These are phyloP conservation scores for Crypturellus tataupa DNA, from an alignment of 2,797 vertebrate genomes.

Conservation along the genomic window DNA sequence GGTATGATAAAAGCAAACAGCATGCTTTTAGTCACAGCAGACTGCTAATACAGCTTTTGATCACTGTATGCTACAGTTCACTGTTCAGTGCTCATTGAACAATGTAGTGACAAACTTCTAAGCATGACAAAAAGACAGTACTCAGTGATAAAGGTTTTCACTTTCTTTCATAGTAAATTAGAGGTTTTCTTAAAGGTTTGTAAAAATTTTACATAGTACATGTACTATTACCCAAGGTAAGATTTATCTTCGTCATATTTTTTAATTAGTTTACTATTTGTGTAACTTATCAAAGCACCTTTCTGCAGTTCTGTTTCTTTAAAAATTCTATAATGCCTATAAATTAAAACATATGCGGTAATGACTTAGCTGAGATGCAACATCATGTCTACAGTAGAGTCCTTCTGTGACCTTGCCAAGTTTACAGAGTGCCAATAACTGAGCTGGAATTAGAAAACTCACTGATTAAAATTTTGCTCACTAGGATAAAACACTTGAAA, in stretches of 20 bases:
- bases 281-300: background rate
- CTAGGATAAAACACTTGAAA: constrained; percentile 79
- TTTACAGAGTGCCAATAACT: constrained; percentile 72
- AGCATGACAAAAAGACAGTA: background rate
- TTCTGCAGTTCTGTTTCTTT: constrained; percentile 23
- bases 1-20: background rate
- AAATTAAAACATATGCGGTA: constrained; percentile 45
- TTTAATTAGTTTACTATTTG: background rate
- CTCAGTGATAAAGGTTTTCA: background rate
- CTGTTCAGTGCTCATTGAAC: background rate
- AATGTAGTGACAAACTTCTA: background rate
- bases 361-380: constrained; percentile 29
- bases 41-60: background rate
- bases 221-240: background rate
- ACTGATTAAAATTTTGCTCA: constrained; percentile 80
- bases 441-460: constrained; percentile 68
- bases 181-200: background rate
- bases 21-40: background rate
- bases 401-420: constrained; percentile 76
- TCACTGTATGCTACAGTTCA: background rate
- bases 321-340: background rate
- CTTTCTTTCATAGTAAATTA: background rate
- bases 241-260: background rate
- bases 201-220: background rate
- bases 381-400: constrained; percentile 7